Evolutionary conservation across 2,888 invertebrate species (phyloP).

Genomic region (Heliconius ethilla): DNA sequence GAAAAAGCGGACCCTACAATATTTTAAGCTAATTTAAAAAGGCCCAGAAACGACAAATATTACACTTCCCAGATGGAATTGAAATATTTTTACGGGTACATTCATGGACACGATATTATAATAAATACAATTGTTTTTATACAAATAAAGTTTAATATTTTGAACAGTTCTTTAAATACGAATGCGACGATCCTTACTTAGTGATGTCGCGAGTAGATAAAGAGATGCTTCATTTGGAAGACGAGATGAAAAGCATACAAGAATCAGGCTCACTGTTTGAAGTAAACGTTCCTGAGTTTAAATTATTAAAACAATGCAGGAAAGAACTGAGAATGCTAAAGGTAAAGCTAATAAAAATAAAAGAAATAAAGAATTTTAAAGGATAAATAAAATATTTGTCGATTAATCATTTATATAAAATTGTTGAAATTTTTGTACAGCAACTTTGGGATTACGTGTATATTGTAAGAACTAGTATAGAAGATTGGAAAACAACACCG

Average conservation of each 20-base stretch:
- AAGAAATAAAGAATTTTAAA: not conserved
- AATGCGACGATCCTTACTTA: slow-evolving; percentile 88
- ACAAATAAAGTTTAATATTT: slow-evolving; percentile 11
- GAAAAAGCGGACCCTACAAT: too few species aligned
- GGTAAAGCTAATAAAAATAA: slow-evolving; percentile 67
- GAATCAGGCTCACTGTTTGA: slow-evolving; percentile 96
- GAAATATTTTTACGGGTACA: too few species aligned
- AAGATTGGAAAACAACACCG: slow-evolving; percentile 98
- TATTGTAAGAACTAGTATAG: slow-evolving; percentile 94
- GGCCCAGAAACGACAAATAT: too few species aligned
- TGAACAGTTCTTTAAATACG: slow-evolving; percentile 86
- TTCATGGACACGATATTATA: too few species aligned
- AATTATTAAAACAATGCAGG: slow-evolving; percentile 93
- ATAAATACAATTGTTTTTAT: too few species aligned
- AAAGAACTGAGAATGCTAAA: slow-evolving; percentile 94
- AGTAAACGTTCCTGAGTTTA: slow-evolving; percentile 97
- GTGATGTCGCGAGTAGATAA: slow-evolving; percentile 89
- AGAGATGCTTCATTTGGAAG: slow-evolving; percentile 90
- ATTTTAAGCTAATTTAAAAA: too few species aligned
- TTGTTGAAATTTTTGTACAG: slow-evolving; percentile 65
- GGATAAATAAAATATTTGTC: not conserved
- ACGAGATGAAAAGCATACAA: slow-evolving; percentile 92
- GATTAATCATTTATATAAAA: not conserved
- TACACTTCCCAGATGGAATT: too few species aligned
- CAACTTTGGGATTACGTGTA: slow-evolving; percentile 97